Conservation (phyloP, 2,113 vertebrate genomes). For the Xiphophorus hellerii region DNA sequence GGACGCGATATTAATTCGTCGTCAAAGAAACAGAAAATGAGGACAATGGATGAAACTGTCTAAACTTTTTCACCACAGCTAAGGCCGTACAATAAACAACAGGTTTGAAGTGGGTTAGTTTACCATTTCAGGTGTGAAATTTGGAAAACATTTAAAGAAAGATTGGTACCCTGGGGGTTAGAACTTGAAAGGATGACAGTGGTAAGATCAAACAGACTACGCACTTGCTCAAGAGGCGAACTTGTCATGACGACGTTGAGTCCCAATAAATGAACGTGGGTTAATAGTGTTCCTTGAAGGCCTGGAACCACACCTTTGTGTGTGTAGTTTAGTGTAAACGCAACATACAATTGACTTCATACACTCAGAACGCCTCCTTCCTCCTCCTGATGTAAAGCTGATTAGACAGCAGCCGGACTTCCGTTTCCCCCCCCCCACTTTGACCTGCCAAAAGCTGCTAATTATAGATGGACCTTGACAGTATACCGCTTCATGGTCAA, state of each 20-base stretch:
- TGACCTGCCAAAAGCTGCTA: constrained; percentile 52
- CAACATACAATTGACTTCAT: constrained; percentile 32
- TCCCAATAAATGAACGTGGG: neutral
- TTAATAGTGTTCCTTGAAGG: constrained; percentile 2
- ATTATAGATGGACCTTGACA: constrained; percentile 62
- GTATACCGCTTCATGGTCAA: constrained; percentile 35
- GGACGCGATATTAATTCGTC: no score
- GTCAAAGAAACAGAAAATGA: no score
- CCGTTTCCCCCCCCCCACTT: constrained; percentile 34
- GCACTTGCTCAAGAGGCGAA: neutral
- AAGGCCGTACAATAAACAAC: no score
- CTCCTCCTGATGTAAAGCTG: constrained; percentile 46
- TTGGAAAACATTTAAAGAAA: no score
- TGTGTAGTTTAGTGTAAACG: constrained; percentile 9
- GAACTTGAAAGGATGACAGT: no score
- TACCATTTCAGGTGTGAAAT: no score
- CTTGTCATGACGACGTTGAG: constrained; percentile 14
- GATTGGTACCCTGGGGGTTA: no score
- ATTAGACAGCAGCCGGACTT: constrained; percentile 48
- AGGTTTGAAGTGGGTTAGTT: no score
- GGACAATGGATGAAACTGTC: no score
- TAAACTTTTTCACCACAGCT: no score
- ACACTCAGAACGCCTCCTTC: constrained; percentile 15
- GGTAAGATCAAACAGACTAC: no score
- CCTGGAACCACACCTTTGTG: constrained; percentile 4